Evolutionary conservation across 2,113 vertebrate genomes (phyloP).

Genomic region (Hydrolagus affinis): DNA sequence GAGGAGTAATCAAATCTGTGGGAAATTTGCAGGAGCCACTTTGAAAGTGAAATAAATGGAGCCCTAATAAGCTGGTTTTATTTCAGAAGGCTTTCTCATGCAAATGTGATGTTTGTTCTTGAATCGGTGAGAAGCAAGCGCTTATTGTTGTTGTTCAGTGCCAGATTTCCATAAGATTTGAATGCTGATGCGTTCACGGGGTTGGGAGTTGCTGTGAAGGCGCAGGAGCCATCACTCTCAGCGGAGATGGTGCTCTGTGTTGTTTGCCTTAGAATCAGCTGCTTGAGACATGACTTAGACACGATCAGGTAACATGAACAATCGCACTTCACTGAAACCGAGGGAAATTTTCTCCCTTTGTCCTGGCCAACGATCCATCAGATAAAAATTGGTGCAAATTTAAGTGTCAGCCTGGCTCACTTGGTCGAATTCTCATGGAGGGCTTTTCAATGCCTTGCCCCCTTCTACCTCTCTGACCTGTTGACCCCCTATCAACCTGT

Average conservation of each 20-base stretch:
- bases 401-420: too few species aligned
- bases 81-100: neutral
- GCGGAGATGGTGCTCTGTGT: too few species aligned
- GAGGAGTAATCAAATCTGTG: neutral
- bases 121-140: neutral
- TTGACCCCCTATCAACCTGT: too few species aligned
- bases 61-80: neutral
- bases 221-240: neutral
- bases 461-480: too few species aligned
- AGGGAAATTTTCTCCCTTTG: too few species aligned
- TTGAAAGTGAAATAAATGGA: conserved; percentile 10
- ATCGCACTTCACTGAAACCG: too few species aligned
- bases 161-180: conserved; percentile 1
- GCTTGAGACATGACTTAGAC: too few species aligned
- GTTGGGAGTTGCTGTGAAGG: neutral
- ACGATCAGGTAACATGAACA: too few species aligned
- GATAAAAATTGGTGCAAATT: too few species aligned
- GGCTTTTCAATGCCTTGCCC: too few species aligned
- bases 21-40: neutral
- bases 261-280: neutral
- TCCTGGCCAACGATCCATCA: too few species aligned
- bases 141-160: neutral
- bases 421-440: too few species aligned
- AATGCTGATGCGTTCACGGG: neutral
- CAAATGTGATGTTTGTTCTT: neutral